phyloP scores from a whole-genome alignment of 2,888 invertebrate genomes.

The Nycteola revayana region DNA sequence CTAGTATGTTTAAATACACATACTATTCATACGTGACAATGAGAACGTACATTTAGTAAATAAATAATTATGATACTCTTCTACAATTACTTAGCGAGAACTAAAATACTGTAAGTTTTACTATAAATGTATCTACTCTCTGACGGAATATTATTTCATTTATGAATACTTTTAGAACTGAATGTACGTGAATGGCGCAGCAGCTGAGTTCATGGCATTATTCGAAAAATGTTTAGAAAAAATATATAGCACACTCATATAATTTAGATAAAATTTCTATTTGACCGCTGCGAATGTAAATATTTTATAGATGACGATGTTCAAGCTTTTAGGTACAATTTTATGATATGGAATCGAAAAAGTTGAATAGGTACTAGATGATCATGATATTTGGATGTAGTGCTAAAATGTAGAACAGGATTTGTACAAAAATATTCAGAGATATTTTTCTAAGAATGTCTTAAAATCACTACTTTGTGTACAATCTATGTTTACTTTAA shows the following conservation, averaged over 20 bases:
- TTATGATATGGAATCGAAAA: constrained; percentile 71
- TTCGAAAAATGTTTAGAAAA: constrained; percentile 60
- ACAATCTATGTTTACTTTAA: constrained; percentile 29
- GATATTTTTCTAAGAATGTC: constrained; percentile 51
- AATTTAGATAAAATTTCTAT: constrained; percentile 36
- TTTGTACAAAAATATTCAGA: constrained; percentile 72
- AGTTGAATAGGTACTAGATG: constrained; percentile 54
- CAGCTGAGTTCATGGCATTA: constrained; percentile 27
- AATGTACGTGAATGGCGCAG: not conserved
- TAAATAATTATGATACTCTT: constrained; percentile 1
- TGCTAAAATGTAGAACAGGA: constrained; percentile 47
- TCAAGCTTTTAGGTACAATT: constrained; percentile 64
- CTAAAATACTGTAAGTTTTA: too few species aligned
- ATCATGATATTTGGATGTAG: constrained; percentile 50
- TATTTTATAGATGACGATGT: constrained; percentile 48
- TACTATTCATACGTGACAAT: constrained; percentile 18
- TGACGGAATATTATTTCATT: not conserved
- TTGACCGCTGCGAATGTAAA: constrained; percentile 48
- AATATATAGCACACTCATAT: constrained; percentile 44
- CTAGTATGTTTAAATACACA: constrained; percentile 31
- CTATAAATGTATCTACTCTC: not conserved
- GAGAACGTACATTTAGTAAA: constrained; percentile 10
- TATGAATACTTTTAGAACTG: constrained; percentile 1
- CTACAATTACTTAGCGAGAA: too few species aligned
- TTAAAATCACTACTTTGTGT: constrained; percentile 25